Evolutionary conservation across 2,888 invertebrate genomes (phyloP).

Genomic region (Calliscelio sp.): DNA sequence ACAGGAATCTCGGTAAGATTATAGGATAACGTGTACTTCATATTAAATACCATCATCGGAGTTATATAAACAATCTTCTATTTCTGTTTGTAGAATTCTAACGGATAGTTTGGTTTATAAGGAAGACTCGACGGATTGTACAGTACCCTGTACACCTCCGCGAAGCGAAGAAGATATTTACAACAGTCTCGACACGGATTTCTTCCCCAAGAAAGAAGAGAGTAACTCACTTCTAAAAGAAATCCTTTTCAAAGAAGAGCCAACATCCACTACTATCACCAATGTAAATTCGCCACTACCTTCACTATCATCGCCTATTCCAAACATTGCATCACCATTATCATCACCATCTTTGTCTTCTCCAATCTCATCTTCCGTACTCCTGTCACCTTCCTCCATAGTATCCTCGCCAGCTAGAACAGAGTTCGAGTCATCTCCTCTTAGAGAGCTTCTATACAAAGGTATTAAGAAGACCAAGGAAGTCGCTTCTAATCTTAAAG

Average conservation of each 20-base stretch:
- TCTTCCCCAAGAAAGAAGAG: conserved; percentile 82
- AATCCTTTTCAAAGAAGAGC: conserved; percentile 84
- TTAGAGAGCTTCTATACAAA: conserved; percentile 82
- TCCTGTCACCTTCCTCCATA: conserved; percentile 49
- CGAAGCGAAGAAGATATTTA: conserved; percentile 85
- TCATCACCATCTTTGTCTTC: conserved; percentile 72
- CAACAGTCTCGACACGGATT: conserved; percentile 84
- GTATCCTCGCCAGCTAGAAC: conserved; percentile 84
- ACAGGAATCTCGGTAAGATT: conserved; percentile 84
- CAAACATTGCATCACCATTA: conserved; percentile 62
- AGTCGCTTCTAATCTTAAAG: conserved; percentile 32
- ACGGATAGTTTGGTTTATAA: conserved; percentile 85
- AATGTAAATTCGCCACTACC: conserved; percentile 70
- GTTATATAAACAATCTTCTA: not conserved
- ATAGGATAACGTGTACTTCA: too few relatives aligned
- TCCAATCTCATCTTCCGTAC: conserved; percentile 60
- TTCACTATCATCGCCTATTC: conserved; percentile 45
- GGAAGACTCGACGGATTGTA: conserved; percentile 85
- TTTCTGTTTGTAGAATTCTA: conserved; percentile 82
- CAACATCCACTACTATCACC: conserved; percentile 71
- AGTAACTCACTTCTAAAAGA: conserved; percentile 82
- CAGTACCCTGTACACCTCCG: conserved; percentile 85
- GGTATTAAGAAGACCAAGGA: conserved; percentile 68
- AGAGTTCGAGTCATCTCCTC: conserved; percentile 86
- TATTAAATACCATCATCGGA: too few relatives aligned